phyloP scores from a whole-genome alignment of 2,888 invertebrate genomes.

The Bugulina stolonifera region DNA sequence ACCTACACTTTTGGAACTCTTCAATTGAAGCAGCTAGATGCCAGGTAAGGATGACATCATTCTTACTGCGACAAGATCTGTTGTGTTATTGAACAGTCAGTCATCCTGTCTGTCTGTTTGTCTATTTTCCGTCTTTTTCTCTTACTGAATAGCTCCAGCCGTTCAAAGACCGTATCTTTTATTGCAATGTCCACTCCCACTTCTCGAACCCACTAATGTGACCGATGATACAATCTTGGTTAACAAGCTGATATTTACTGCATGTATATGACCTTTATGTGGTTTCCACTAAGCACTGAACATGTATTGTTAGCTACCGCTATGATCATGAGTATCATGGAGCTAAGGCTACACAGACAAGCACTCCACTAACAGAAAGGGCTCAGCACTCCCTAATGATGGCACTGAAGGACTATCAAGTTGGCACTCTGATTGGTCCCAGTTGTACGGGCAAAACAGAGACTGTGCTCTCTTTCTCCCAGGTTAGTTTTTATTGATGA shows the following conservation, averaged over 20 bases:
- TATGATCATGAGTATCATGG: constrained; percentile 43
- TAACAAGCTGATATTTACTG: no score
- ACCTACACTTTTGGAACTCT: constrained; percentile 13
- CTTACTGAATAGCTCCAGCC: no score
- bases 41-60: constrained; percentile 32
- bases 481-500: constrained; percentile 35
- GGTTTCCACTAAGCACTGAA: no score
- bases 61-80: background rate
- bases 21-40: constrained; percentile 42
- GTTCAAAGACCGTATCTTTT: no score
- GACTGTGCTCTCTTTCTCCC: constrained; percentile 44
- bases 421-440: constrained; percentile 46
- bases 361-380: constrained; percentile 48
- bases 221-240: no score
- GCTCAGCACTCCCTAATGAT: constrained; percentile 45
- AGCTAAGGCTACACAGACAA: constrained; percentile 37
- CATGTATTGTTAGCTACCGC: constrained; percentile 17
- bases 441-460: constrained; percentile 47
- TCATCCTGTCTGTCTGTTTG: no score
- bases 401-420: constrained; percentile 45
- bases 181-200: no score
- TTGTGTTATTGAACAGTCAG: no score
- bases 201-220: no score
- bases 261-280: no score
- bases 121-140: no score